Evolutionary conservation across 2,888 invertebrate genomes (phyloP).

Genomic region (Clusia tigrina): DNA sequence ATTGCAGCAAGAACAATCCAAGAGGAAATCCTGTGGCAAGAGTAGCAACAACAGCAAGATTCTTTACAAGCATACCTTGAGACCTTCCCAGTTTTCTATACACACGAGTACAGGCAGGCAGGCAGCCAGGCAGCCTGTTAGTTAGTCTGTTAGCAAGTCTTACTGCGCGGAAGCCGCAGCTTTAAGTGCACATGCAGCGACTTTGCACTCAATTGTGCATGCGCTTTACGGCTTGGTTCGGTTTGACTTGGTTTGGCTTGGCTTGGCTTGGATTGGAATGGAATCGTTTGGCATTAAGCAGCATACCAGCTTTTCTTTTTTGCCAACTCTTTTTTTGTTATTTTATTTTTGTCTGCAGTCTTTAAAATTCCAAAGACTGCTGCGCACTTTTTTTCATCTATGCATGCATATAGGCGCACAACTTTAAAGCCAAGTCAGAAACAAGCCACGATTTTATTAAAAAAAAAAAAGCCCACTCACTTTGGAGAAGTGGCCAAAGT

Average conservation of each 20-base stretch:
- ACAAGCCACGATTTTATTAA: slow-evolving; percentile 1
- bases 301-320: slow-evolving; percentile 1
- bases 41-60: neutral
- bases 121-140: too few species aligned
- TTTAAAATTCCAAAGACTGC: slow-evolving; percentile 19
- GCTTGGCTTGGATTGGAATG: too few species aligned
- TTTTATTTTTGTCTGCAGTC: neutral
- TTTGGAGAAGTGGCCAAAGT: slow-evolving; percentile 22
- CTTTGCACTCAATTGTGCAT: slow-evolving; percentile 19
- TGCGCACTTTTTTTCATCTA: too few species aligned
- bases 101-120: too few species aligned
- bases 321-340: neutral
- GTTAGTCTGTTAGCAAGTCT: too few species aligned
- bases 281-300: slow-evolving; percentile 11
- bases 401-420: neutral
- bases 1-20: neutral
- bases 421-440: neutral
- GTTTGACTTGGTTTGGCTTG: too few species aligned
- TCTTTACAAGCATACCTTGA: neutral
- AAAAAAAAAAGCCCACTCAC: slow-evolving; percentile 30
- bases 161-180: neutral
- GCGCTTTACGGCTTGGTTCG: too few species aligned
- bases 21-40: neutral
- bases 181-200: slow-evolving; percentile 22
- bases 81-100: too few species aligned